A percentile compares a stretch with the other conserved stretches of the same genome.
phyloP scores from a whole-genome alignment of 2,888 invertebrate species.

The Acanthoscelides obtectus region DNA sequence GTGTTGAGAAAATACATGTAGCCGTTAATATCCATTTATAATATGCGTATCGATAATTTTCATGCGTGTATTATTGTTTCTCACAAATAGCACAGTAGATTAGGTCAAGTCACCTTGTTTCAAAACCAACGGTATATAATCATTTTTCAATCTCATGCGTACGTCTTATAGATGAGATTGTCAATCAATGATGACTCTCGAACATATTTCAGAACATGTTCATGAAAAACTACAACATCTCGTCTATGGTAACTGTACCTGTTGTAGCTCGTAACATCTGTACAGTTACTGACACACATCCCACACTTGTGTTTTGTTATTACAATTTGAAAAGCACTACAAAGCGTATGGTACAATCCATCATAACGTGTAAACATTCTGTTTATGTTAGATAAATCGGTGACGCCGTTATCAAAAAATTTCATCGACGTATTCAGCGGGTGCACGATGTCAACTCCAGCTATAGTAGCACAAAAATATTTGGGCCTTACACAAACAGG shows the following conservation, averaged over 20 bases:
- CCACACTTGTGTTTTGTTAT: neutral
- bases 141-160: neutral
- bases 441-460: too few species aligned
- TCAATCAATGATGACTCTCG: neutral
- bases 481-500: too few species aligned
- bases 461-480: too few species aligned
- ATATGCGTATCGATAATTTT: neutral
- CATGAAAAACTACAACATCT: neutral
- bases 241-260: neutral
- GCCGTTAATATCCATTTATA: neutral
- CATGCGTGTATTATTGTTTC: neutral
- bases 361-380: too few species aligned
- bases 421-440: too few species aligned
- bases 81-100: neutral
- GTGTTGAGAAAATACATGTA: neutral
- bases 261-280: neutral
- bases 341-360: too few species aligned
- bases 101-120: neutral
- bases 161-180: neutral
- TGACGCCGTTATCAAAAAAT: too few species aligned
- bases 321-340: neutral
- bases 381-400: too few species aligned
- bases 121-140: neutral
- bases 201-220: neutral
- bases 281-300: neutral